Base-by-base conservation (phyloP, 2,888 invertebrate genomes). In the Torymus texanus region DNA sequence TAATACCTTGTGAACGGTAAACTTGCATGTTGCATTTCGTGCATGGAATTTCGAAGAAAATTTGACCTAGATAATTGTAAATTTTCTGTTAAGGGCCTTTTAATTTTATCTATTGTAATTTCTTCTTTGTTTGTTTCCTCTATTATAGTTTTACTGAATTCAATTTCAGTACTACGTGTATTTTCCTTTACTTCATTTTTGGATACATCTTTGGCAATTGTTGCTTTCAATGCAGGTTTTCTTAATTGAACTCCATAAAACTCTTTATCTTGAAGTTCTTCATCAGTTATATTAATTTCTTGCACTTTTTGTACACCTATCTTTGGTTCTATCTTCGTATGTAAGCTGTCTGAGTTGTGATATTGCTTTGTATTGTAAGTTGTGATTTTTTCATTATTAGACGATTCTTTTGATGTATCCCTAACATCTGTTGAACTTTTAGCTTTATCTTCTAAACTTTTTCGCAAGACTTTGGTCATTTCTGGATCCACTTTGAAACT, bases 401-500 rank as follows among this genome's bases (percentile, higher is more conserved):
- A 13, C 41, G 70, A 16, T 55, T 68, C 62, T 10, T 62, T 55
- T 13, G 50, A n/a, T 13, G n/a, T 16, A 56, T 73, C 63, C 2
- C n/a, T 16, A 2, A 78, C 55, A 53, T 81, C 73, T 1, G 41
- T 59, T 29, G 61, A 41, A 66, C 68, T 79, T 71, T 81, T 75
- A 58, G 83, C 76, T 79, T 83, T 82, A 80, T 84, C 77, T 80
- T 86, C 76, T 51, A 84, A 68, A 79, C 85, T 86, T 78, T 85
- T 83, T 24, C 82, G 82, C 50, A 86, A 78, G 12, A 84, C 81
- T 80, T 84, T 83, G 14, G 83, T 83, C 86, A 89, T 87, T 62
- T 85, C 87, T 2, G 88, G 89, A 80, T 88, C 88, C 2, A 88
- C 87, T 71, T 87, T 85, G 29, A 88, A 88, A 70, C 83, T 85